Evolutionary conservation across 1,140 invertebrate genomes (phyloP).

Genomic region (Bombus superbus): DNA sequence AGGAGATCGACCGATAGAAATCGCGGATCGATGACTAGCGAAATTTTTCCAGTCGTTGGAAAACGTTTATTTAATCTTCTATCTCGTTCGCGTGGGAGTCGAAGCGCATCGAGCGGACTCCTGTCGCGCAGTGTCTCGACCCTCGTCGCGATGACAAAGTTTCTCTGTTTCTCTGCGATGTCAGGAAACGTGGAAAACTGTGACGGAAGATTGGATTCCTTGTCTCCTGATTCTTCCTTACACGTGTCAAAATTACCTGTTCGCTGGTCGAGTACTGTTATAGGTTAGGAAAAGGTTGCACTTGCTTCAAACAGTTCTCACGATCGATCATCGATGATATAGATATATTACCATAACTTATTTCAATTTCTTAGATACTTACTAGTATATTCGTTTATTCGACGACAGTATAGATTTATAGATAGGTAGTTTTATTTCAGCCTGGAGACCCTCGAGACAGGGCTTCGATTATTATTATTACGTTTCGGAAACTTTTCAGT

Average conservation of each 20-base stretch:
- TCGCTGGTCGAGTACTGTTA: not conserved
- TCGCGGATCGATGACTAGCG: not conserved
- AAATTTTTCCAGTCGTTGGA: not conserved
- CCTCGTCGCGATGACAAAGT: not conserved
- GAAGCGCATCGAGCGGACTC: not conserved
- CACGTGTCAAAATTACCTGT: not conserved
- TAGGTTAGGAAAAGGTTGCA: not conserved
- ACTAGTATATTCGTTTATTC: too few species aligned
- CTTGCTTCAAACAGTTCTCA: too few species aligned
- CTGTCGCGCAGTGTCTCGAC: slow-evolving; percentile 1
- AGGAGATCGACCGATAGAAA: not conserved
- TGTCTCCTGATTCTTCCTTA: not conserved
- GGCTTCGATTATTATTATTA: too few species aligned
- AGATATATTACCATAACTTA: too few species aligned
- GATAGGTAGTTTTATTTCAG: too few species aligned
- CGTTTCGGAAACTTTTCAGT: too few species aligned
- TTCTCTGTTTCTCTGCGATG: not conserved
- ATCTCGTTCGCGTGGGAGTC: not conserved
- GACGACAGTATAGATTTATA: too few species aligned
- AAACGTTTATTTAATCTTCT: not conserved
- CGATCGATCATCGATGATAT: too few species aligned
- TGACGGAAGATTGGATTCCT: not conserved
- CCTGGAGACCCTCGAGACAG: too few species aligned
- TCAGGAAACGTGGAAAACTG: slow-evolving; percentile 4
- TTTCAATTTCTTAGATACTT: too few species aligned